A percentile compares a stretch with the other conserved stretches of the same genome.
phyloP scores from a whole-genome alignment of 2,113 vertebrate genomes.

The Cebus imitator region DNA sequence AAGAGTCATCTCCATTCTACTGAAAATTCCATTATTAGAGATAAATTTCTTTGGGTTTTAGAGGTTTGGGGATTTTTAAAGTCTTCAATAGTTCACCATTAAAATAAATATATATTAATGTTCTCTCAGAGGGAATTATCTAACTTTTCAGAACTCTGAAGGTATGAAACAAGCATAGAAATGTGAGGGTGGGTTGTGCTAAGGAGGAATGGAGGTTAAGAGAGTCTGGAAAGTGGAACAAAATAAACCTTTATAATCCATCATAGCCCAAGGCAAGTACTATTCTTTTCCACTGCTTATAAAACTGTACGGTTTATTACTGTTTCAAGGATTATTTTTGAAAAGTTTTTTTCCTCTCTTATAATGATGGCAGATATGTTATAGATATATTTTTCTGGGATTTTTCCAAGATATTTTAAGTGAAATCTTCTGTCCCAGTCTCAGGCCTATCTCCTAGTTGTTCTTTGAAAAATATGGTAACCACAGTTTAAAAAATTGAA shows the following conservation, averaged over 20 bases:
- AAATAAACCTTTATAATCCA: background rate
- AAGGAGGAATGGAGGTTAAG: background rate
- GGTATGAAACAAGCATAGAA: background rate
- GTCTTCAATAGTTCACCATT: background rate
- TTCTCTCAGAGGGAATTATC: background rate
- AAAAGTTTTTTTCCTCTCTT: background rate
- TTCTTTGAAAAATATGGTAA: slow-evolving; percentile 22
- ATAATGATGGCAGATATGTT: background rate
- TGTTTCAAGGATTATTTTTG: background rate
- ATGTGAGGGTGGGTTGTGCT: background rate
- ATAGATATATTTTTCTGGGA: background rate
- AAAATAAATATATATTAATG: background rate
- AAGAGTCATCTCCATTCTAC: background rate
- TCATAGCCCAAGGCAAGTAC: background rate
- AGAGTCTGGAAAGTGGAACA: background rate
- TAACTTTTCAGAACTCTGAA: background rate
- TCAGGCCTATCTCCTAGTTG: background rate
- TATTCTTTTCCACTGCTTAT: background rate
- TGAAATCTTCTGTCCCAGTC: background rate
- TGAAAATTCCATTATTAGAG: background rate
- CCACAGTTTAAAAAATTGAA: background rate
- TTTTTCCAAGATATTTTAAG: slow-evolving; percentile 12
- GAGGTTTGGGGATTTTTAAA: background rate
- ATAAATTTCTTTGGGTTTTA: background rate
- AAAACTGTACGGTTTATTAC: background rate